These are phyloP conservation scores for Galago senegalensis DNA, from an alignment of 2,797 vertebrate species.

Conservation along the genomic window DNA sequence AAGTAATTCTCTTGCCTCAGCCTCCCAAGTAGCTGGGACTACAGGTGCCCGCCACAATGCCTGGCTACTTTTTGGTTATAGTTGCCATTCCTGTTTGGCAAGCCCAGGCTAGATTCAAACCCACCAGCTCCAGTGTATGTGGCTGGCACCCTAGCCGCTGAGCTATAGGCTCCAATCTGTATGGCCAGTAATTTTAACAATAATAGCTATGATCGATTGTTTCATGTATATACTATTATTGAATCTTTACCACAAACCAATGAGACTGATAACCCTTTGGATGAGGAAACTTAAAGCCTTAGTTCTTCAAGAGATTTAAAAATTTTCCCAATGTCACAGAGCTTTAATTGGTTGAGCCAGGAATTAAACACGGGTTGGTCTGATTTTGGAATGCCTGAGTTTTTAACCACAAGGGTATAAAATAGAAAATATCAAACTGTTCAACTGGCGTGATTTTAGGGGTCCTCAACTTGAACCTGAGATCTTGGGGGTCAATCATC, in stretches of 20 bases:
- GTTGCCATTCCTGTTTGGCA: too few species aligned
- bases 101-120: too few species aligned
- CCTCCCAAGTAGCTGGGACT: too few species aligned
- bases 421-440: constrained; percentile 39
- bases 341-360: constrained; percentile 32
- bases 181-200: background rate
- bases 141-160: too few species aligned
- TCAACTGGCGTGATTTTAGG: background rate
- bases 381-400: background rate
- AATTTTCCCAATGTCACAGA: background rate
- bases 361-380: background rate
- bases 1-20: too few species aligned
- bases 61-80: too few species aligned
- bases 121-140: too few species aligned
- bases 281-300: constrained; percentile 25
- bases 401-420: constrained; percentile 44
- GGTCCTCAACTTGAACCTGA: background rate
- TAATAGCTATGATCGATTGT: background rate
- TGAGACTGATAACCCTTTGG: background rate
- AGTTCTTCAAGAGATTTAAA: background rate
- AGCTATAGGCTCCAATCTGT: too few species aligned
- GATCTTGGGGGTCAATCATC: background rate
- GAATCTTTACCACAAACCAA: background rate
- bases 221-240: background rate
- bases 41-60: too few species aligned